Conservation (phyloP, 2,888 invertebrate genomes). For the Desoria tigrina region DNA sequence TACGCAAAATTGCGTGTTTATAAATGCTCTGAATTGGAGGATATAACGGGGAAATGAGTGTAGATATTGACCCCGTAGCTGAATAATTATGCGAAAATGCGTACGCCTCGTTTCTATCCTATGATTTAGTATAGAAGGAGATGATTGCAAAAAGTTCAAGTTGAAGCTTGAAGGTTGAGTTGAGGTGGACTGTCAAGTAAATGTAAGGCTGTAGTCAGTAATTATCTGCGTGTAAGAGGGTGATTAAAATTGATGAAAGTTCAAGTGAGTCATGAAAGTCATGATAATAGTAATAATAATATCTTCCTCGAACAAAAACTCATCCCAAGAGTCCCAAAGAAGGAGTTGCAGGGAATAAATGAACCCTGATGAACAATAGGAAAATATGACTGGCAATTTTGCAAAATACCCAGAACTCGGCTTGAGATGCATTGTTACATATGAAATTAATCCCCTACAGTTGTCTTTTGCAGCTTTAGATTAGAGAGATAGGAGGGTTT, state of each 20-base stretch:
- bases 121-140: not conserved
- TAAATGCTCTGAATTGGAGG: too few species aligned
- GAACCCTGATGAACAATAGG: not conserved
- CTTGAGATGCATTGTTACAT: not conserved
- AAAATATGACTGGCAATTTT: constrained; percentile 10
- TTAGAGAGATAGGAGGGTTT: too few species aligned
- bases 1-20: too few species aligned
- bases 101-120: not conserved
- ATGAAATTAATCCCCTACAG: not conserved
- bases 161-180: constrained; percentile 15
- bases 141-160: not conserved
- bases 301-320: constrained; percentile 9
- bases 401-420: constrained; percentile 3
- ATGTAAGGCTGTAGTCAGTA: not conserved
- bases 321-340: not conserved
- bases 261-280: constrained; percentile 1
- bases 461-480: too few species aligned
- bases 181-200: not conserved
- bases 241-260: constrained; percentile 2
- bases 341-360: not conserved
- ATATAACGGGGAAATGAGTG: too few species aligned
- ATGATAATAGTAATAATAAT: not conserved
- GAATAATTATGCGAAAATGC: too few species aligned
- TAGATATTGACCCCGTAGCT: too few species aligned
- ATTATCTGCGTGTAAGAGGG: constrained; percentile 1